Conservation (phyloP, 2,113 vertebrate species). For the Bucco capensis region DNA sequence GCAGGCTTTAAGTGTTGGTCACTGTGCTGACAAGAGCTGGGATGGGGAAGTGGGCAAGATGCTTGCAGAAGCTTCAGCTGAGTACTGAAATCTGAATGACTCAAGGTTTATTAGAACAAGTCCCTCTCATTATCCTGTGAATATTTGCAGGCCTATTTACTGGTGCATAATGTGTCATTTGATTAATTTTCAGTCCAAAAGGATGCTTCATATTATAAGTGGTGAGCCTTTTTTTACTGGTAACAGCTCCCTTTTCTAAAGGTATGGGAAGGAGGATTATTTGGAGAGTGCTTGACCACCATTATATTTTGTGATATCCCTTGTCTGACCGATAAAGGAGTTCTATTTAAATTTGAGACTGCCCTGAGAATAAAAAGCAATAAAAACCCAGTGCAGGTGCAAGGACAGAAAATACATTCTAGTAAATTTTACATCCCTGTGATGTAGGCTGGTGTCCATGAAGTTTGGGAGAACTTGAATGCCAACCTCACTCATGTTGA, state of each 20-base stretch:
- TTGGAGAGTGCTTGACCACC: neutral
- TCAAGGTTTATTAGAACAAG: neutral
- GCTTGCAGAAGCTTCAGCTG: neutral
- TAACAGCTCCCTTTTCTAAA: neutral
- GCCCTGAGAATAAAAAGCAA: neutral
- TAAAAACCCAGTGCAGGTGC: neutral
- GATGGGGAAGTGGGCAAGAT: neutral
- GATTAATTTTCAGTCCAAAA: neutral
- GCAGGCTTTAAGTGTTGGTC: neutral
- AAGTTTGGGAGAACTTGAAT: neutral
- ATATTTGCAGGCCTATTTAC: neutral
- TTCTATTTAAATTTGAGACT: neutral
- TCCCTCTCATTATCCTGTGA: neutral
- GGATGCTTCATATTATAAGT: slow-evolving; percentile 13
- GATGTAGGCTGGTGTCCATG: neutral
- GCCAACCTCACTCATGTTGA: neutral
- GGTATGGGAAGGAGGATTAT: neutral
- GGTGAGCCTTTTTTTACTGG: neutral
- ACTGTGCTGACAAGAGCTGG: neutral
- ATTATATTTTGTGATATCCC: neutral
- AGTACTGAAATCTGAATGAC: neutral
- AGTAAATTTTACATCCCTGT: neutral
- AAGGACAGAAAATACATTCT: neutral
- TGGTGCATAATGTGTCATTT: neutral
- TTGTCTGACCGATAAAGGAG: neutral